Conservation (phyloP, 2,888 invertebrate genomes). For the Phragmatobia fuliginosa region DNA sequence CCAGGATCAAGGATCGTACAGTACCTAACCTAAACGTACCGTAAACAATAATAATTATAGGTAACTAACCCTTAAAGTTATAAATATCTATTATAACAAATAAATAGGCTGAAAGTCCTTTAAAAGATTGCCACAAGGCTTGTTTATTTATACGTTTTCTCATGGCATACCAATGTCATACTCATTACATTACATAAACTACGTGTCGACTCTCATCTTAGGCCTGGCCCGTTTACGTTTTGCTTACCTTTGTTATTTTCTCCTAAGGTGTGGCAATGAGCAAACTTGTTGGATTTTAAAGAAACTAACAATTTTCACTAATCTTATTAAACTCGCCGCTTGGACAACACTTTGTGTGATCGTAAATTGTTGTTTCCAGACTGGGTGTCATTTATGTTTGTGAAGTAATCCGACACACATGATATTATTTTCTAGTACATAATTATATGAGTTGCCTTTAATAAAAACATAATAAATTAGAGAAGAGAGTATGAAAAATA, state of each 20-base stretch:
- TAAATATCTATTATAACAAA: neutral
- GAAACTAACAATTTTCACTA: neutral
- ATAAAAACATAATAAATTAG: neutral
- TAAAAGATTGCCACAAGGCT: neutral
- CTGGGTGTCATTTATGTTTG: too few relatives aligned
- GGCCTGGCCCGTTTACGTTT: neutral
- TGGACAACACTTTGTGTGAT: too few relatives aligned
- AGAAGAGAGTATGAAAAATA: too few relatives aligned
- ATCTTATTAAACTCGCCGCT: neutral
- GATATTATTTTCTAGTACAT: too few relatives aligned
- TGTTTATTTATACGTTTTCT: neutral
- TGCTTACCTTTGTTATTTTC: slow-evolving; percentile 11
- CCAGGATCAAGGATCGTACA: neutral
- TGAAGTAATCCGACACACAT: too few relatives aligned
- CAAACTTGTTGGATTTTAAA: neutral
- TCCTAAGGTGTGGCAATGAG: neutral
- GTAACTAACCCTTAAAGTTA: neutral
- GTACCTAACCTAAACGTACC: neutral
- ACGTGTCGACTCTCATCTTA: neutral
- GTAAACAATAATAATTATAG: neutral
- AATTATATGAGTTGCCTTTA: too few relatives aligned
- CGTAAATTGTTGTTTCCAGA: too few relatives aligned
- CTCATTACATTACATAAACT: slow-evolving; percentile 5
- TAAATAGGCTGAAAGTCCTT: neutral
- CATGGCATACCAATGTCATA: slow-evolving; percentile 6